Percentiles rank a stretch among this genome's conserved stretches.
These are phyloP conservation scores for Montipora cactus DNA, from an alignment of 64 coral and sea anemone species.

Conservation along the genomic window DNA sequence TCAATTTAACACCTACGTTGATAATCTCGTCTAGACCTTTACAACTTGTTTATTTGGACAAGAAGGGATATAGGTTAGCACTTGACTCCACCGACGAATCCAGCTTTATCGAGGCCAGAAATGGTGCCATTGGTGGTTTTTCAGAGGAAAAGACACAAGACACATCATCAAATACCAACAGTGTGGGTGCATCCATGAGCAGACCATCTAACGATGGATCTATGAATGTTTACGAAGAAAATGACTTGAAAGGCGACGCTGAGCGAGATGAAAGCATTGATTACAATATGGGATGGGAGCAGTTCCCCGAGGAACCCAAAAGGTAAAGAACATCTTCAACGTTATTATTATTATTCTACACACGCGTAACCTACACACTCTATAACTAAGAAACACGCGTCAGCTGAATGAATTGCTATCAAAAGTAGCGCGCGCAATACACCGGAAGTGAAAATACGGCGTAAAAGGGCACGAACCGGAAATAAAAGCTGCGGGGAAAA, in stretches of 20 bases:
- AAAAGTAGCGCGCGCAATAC: no score
- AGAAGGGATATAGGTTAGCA: slow-evolving; percentile 45
- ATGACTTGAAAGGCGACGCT: slow-evolving; percentile 68
- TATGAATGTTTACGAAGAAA: slow-evolving; percentile 71
- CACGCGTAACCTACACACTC: neutral
- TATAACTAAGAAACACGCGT: no score
- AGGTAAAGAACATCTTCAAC: slow-evolving; percentile 2
- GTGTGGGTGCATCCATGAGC: neutral
- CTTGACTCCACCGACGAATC: slow-evolving; percentile 37
- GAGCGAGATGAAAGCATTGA: slow-evolving; percentile 92
- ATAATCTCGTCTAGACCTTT: slow-evolving; percentile 8
- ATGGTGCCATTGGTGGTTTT: neutral
- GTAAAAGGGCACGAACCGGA: no score
- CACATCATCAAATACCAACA: neutral
- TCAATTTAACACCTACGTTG: no score
- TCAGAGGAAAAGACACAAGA: neutral
- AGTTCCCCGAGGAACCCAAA: neutral
- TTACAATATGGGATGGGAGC: slow-evolving; percentile 70
- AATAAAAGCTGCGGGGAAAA: no score
- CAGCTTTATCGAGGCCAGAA: slow-evolving; percentile 47
- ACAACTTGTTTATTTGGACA: slow-evolving; percentile 56
- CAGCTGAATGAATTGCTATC: no score
- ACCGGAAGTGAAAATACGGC: no score
- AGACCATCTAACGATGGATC: slow-evolving; percentile 15
- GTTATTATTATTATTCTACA: neutral